Percentiles rank a stretch among this genome's conserved stretches.
Evolutionary conservation across 2,888 invertebrate species (phyloP).

Genomic region (Malachius bipustulatus): DNA sequence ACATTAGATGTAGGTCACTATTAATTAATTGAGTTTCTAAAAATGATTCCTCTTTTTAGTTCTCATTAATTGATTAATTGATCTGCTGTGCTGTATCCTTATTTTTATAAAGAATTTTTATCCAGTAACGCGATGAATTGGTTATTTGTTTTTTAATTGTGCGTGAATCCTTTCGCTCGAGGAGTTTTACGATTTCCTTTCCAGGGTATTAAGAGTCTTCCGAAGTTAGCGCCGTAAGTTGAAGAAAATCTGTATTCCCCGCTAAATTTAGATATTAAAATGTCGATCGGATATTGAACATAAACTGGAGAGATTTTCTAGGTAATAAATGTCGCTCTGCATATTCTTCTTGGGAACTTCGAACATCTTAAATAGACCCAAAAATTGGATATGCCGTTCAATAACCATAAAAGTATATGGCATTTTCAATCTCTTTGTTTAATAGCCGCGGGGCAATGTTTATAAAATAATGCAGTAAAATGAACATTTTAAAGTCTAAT

Average conservation of each 20-base stretch:
- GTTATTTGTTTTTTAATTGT: no score
- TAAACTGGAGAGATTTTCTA: constrained; percentile 33
- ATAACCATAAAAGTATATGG: constrained; percentile 39
- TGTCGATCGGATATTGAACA: constrained; percentile 31
- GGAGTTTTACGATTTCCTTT: no score
- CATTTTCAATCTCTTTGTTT: constrained; percentile 37
- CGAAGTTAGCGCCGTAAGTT: no score
- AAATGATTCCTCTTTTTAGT: no score
- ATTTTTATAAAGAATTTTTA: no score
- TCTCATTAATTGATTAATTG: no score
- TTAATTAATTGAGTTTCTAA: no score
- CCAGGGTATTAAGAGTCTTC: no score
- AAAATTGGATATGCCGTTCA: constrained; percentile 39
- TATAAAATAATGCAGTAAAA: constrained; percentile 39
- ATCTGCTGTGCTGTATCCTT: no score
- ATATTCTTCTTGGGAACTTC: constrained; percentile 30
- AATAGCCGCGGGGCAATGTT: constrained; percentile 36
- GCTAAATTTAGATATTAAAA: constrained; percentile 29
- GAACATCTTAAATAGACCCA: constrained; percentile 38
- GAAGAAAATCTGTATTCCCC: constrained; percentile 4
- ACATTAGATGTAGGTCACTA: no score
- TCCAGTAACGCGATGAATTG: no score
- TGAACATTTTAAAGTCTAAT: constrained; percentile 38
- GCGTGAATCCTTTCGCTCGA: no score
- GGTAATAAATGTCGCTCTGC: constrained; percentile 35